These are phyloP conservation scores for Balaenoptera acutorostrata DNA, from an alignment of 2,113 vertebrate species.

Conservation along the genomic window DNA sequence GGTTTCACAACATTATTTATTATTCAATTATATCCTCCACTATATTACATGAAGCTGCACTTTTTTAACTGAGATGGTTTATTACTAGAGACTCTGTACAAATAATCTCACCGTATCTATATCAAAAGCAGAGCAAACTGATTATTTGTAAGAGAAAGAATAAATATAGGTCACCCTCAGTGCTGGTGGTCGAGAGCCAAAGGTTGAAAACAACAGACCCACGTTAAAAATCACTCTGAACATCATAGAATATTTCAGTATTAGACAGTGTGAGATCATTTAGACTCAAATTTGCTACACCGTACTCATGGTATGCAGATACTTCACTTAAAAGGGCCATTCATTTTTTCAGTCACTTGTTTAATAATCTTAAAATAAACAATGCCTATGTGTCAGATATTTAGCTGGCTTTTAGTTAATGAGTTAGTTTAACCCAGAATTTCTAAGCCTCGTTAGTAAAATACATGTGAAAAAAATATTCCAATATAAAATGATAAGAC, in stretches of 20 bases:
- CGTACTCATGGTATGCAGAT: neutral
- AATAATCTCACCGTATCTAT: conserved; percentile 32
- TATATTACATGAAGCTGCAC: conserved; percentile 47
- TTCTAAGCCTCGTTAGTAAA: neutral
- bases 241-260: neutral
- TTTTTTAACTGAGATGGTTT: conserved; percentile 49
- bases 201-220: neutral
- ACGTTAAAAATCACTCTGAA: neutral
- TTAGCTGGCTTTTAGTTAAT: neutral
- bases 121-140: conserved; percentile 57
- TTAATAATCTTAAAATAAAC: neutral
- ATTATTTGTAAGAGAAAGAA: conserved; percentile 40
- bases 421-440: neutral
- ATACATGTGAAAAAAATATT: neutral
- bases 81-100: conserved; percentile 45
- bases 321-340: neutral
- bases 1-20: conserved; percentile 57
- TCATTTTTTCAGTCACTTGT: neutral
- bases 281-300: neutral
- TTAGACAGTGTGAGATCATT: neutral
- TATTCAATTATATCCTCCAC: conserved; percentile 52
- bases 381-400: neutral
- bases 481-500: neutral
- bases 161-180: conserved; percentile 16
- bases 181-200: neutral